Evolutionary conservation across 2,888 invertebrate genomes (phyloP), one percentile per base, ranked within the genome.

Genomic region (Drosophila lutescens): DNA sequence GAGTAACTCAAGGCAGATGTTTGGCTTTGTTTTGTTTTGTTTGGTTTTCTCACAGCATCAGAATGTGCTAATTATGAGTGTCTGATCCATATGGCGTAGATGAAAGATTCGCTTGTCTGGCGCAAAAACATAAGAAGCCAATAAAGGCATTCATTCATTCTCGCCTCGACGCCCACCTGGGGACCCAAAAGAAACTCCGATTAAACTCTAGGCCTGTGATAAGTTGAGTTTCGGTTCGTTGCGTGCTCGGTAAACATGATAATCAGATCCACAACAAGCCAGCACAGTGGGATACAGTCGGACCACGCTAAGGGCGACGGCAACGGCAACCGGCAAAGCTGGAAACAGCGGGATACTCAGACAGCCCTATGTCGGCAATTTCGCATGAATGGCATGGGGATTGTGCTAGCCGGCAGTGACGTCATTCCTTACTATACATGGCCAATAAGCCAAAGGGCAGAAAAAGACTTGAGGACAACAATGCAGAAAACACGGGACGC

Each of bases 191-290:
- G 34, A 34, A 46, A 23, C 46, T 5, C 34, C 66, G 41, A 63
- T 71, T 70, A 43, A 57, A 63, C 56, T 49, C 49, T 30, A 38
- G 47, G 47, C 36, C 36, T 63, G 13, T 63, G 66, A 66, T 66
- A 71, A 71, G 51, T 36, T 55, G 76, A 67, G 81, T 60, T 55
- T 46, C 43, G 58, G 59, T 12, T 61, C 58, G 38, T 88, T 73
- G 87, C 87, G 85, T 87, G 87, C 59, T 75, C 70, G 41, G 55
- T 54, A 47, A 61, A 69, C 85, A 80, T 84, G 66, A 65, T 74
- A 76, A 72, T 76, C 55, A 61, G 62, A 60, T 43, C 50, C 76
- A 68, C 51, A 61, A 61, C 50, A 63, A 69, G 40, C 67, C 53
- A 26, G 50, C 44, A 38, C 61, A 60, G 51, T 59, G 68, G 26